A percentile compares a stretch with the other conserved stretches of the same genome.
These are phyloP conservation scores for Gorilla gorilla DNA, from an alignment of 2,113 vertebrate species.

Conservation along the genomic window DNA sequence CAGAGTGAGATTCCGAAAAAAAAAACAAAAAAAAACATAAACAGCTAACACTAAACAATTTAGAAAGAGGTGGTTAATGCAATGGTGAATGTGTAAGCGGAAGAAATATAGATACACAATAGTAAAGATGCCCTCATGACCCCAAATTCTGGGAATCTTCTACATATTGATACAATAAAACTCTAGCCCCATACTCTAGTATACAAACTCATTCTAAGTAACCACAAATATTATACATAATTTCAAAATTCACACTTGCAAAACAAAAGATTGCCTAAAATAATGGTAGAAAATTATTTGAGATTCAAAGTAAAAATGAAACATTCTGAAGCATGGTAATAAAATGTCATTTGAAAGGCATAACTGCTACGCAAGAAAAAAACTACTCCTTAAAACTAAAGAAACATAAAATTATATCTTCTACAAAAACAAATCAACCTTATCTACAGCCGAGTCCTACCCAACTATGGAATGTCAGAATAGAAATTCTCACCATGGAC, in stretches of 20 bases:
- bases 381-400: not conserved
- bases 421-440: not conserved
- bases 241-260: not conserved
- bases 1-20: too few species aligned
- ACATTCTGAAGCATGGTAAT: not conserved
- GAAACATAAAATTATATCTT: not conserved
- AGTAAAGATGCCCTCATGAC: not conserved
- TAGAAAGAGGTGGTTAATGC: not conserved
- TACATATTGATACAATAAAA: not conserved
- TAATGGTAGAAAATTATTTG: not conserved
- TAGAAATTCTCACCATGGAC: slow-evolving; percentile 84
- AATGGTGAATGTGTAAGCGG: not conserved
- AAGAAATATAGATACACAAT: not conserved
- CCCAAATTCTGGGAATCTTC: not conserved
- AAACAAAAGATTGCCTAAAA: not conserved
- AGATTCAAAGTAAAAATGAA: not conserved
- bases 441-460: not conserved
- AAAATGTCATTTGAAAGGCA: not conserved
- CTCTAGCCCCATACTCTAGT: not conserved
- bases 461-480: not conserved
- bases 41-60: not conserved
- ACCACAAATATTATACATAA: not conserved
- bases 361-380: not conserved
- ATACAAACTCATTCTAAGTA: not conserved
- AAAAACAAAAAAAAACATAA: too few species aligned